Conservation (phyloP, 2,113 vertebrate species). For the Esox niger region DNA sequence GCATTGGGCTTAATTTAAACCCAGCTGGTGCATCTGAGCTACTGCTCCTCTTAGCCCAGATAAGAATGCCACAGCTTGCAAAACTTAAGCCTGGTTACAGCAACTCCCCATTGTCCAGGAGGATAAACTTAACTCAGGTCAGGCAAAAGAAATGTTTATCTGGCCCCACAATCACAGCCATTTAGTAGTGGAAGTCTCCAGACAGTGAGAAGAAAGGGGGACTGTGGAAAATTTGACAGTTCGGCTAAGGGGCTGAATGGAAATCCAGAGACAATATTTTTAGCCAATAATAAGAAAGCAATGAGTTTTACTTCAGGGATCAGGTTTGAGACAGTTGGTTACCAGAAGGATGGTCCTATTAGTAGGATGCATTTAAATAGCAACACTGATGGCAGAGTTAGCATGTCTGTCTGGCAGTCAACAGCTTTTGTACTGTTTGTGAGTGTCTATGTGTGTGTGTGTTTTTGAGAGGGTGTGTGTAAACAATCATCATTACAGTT, state of each 20-base stretch:
- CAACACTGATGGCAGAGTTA: slow-evolving; percentile 9
- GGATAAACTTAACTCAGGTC: slow-evolving; percentile 37
- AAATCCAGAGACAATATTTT: slow-evolving; percentile 34
- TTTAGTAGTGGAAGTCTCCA: slow-evolving; percentile 11
- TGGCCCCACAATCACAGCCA: slow-evolving; percentile 9
- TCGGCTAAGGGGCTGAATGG: slow-evolving; percentile 9
- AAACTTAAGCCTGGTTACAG: not conserved
- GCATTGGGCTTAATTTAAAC: not conserved
- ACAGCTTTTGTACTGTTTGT: slow-evolving; percentile 12
- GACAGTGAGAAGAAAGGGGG: slow-evolving; percentile 11
- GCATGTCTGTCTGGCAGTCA: slow-evolving; percentile 3
- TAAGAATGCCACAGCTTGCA: slow-evolving; percentile 14
- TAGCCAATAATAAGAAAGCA: slow-evolving; percentile 6
- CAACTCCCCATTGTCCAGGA: slow-evolving; percentile 26
- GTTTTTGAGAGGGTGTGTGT: not conserved
- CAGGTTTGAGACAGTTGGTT: not conserved
- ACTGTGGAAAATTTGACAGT: slow-evolving; percentile 38
- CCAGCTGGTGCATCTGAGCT: slow-evolving; percentile 1
- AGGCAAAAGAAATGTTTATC: slow-evolving; percentile 10
- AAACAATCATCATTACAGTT: too few relatives aligned
- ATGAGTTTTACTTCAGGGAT: slow-evolving; percentile 5
- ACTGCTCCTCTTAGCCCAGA: slow-evolving; percentile 3
- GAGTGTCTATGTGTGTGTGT: slow-evolving; percentile 14
- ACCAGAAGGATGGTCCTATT: slow-evolving; percentile 17
- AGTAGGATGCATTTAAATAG: slow-evolving; percentile 21